Base-by-base conservation (phyloP, 2,888 invertebrate genomes). In the Ichneumon xanthorius region DNA sequence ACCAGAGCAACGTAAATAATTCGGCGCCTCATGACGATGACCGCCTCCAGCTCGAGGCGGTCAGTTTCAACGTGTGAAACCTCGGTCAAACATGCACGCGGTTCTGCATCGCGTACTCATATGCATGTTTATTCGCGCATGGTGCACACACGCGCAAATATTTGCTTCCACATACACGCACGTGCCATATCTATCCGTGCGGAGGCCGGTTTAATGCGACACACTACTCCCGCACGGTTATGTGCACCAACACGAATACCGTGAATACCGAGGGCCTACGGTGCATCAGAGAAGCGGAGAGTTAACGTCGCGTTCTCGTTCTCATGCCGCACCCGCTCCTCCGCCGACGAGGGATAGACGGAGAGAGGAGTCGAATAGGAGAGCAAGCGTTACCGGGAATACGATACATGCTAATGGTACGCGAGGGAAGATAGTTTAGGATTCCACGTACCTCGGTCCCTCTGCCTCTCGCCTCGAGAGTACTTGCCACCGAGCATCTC, bases 361-460 rank as follows among this genome's bases (percentile, higher is more conserved):
- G 6, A 61, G 40, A 84, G 61, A 45, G 55, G 22, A 37, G 16
- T 40, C 65, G 40, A 53, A 71, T 11, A 26, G 45, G 19, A 76
- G 80, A 55, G 71, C 68, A 71, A 70, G 63, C 75, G 68, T 30
- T 72, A 40, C 63, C 58, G 48, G 68, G 75, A 82, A 79, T 75
- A 82, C 70, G 85, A 82, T 82, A 78, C 80, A 82, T 63, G 82
- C 79, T 85, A 82, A 85, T 82, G 79, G 82, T 67, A 82, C 79
- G 82, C 82, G 75, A 67, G 68, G 79, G 85, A 85, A 82, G 76
- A 85, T 85, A 82, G 79, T 82, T 82, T 76, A 80, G 79, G 76
- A 82, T 85, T 85, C 82, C 67, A 80, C 76, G 82, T 80, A 72
- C 55, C 71, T 72, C 76, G 63, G 53, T 53, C 40, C 70, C 55